Percentiles rank a stretch among this genome's conserved stretches.
These are phyloP conservation scores for Salarias fasciatus DNA, from an alignment of 2,797 vertebrate species.

Conservation along the genomic window DNA sequence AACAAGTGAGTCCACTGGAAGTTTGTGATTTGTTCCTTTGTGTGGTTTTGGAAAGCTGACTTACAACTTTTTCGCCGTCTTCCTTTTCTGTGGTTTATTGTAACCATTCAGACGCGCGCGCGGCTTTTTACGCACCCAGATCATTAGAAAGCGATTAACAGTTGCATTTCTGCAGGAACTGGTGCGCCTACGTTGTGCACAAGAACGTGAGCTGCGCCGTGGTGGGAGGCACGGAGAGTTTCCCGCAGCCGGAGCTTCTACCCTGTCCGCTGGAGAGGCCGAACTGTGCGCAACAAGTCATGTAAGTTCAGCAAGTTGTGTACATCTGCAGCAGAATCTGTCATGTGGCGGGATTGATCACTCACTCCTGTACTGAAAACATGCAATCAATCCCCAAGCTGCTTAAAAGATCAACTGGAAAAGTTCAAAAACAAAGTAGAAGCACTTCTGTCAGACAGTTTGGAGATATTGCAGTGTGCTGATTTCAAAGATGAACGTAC, in stretches of 20 bases:
- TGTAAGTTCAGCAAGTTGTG: too few species aligned
- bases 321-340: too few species aligned
- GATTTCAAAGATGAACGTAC: too few species aligned
- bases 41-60: neutral
- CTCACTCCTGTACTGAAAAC: too few species aligned
- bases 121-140: neutral
- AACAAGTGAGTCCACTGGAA: slow-evolving; percentile 79
- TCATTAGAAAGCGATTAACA: neutral
- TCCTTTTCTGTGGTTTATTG: slow-evolving; percentile 7
- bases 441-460: too few species aligned
- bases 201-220: slow-evolving; percentile 94
- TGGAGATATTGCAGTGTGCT: too few species aligned
- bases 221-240: slow-evolving; percentile 87
- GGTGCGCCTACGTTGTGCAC: slow-evolving; percentile 95
- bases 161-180: slow-evolving; percentile 84
- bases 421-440: too few species aligned
- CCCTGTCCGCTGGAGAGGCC: slow-evolving; percentile 83
- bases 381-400: neutral
- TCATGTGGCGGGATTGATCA: too few species aligned
- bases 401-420: too few species aligned
- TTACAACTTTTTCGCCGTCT: neutral
- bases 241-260: slow-evolving; percentile 86
- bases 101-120: neutral
- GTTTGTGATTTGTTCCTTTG: neutral
- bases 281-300: slow-evolving; percentile 87